These are phyloP conservation scores for Podarcis lilfordi DNA, from an alignment of 2,797 vertebrate species.

Conservation along the genomic window DNA sequence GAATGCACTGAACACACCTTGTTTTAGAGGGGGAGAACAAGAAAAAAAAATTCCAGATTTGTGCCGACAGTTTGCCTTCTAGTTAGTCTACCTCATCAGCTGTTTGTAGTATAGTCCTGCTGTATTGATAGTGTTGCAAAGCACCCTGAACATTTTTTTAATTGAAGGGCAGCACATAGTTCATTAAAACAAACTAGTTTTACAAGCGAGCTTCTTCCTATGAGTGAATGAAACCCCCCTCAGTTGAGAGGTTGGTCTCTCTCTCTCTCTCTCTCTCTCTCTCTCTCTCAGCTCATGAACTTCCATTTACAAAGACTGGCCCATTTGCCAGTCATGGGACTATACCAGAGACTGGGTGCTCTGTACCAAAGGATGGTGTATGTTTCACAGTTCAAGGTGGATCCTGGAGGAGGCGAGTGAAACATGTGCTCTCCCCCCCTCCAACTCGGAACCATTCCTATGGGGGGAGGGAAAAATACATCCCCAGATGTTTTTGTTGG, in stretches of 20 bases:
- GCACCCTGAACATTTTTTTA: background rate
- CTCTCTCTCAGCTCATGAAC: background rate
- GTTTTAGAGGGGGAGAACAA: too few species aligned
- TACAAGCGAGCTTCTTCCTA: background rate
- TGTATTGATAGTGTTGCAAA: background rate
- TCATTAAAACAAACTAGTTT: background rate
- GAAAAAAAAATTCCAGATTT: background rate
- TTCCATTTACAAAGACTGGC: conserved; percentile 13
- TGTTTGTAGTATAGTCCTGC: background rate
- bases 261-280: background rate
- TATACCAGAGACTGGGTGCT: background rate
- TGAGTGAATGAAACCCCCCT: background rate
- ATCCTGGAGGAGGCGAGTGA: background rate
- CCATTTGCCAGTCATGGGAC: conserved; percentile 4
- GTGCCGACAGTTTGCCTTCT: background rate
- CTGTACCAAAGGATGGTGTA: background rate
- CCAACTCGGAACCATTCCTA: background rate
- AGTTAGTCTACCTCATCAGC: background rate
- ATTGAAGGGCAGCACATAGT: background rate
- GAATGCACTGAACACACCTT: too few species aligned
- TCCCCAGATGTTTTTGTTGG: conserved; percentile 57
- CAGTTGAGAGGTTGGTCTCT: background rate
- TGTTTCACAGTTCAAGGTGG: background rate
- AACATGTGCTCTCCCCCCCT: background rate
- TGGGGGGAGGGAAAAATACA: background rate